Evolutionary conservation across 2,113 vertebrate species (phyloP).

Genomic region (Helogale parvula): DNA sequence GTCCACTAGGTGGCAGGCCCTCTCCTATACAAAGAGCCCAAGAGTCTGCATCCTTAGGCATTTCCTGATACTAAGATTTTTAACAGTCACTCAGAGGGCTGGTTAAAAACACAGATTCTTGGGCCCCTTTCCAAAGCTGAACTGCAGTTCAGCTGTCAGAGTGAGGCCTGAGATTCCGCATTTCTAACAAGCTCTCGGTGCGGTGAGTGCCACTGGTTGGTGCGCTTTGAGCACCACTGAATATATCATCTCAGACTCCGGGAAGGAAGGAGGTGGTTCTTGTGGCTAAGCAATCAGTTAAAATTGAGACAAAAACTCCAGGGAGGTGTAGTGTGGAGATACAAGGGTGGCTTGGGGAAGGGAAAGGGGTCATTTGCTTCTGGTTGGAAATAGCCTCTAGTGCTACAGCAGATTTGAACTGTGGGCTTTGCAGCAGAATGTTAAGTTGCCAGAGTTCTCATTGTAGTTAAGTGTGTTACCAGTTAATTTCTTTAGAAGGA

Average conservation of each 20-base stretch:
- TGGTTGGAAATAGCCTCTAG: not conserved
- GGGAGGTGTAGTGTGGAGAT: not conserved
- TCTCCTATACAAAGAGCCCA: not conserved
- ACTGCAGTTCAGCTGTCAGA: not conserved
- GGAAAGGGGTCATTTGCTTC: not conserved
- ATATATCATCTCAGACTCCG: not conserved
- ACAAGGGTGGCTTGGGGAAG: not conserved
- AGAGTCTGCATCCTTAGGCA: not conserved
- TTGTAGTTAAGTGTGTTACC: not conserved
- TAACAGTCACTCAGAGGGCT: not conserved
- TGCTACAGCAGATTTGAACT: not conserved
- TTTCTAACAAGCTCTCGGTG: not conserved
- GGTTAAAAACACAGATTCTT: not conserved
- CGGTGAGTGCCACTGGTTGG: not conserved
- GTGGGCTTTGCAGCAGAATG: not conserved
- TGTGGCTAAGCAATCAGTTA: not conserved
- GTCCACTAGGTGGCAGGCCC: conserved; percentile 70
- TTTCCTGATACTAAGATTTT: not conserved
- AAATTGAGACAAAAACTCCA: not conserved
- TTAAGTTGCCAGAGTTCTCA: not conserved
- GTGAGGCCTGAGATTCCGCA: not conserved
- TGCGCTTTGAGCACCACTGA: not conserved
- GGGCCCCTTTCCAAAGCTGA: not conserved
- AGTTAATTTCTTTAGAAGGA: not conserved
- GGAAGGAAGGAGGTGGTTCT: not conserved